Evolutionary conservation across 2,888 invertebrate genomes (phyloP).

Genomic region (Cryptocheilus praepositus): DNA sequence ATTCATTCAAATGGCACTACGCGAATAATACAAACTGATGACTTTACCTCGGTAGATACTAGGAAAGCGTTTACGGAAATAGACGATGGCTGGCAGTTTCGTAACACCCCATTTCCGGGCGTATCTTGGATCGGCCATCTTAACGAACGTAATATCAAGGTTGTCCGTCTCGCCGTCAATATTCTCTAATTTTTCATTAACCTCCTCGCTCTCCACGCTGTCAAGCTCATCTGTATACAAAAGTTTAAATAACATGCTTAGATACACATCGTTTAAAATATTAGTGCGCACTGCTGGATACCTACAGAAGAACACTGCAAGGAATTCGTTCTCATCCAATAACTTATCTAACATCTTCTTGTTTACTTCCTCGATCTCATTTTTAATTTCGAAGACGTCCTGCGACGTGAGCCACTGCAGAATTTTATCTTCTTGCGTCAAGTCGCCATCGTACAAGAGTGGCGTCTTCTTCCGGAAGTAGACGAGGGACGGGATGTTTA

Average conservation of each 20-base stretch:
- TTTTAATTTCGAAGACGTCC: constrained; percentile 95
- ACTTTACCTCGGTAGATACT: constrained; percentile 91
- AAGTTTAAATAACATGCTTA: no score
- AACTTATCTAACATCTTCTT: constrained; percentile 97
- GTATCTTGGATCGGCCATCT: constrained; percentile 93
- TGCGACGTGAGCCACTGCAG: constrained; percentile 94
- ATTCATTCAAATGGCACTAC: no score
- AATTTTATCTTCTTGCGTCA: constrained; percentile 90
- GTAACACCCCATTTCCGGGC: constrained; percentile 96
- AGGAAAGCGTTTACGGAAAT: constrained; percentile 93
- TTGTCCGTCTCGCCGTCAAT: constrained; percentile 97
- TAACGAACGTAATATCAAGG: constrained; percentile 94
- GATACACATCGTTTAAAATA: background rate
- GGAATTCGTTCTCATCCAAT: constrained; percentile 94
- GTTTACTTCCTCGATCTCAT: constrained; percentile 98
- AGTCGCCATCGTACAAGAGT: constrained; percentile 91
- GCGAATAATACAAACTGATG: no score
- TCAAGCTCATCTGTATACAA: constrained; percentile 90
- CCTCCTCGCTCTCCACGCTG: constrained; percentile 86
- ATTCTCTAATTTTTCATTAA: constrained; percentile 90
- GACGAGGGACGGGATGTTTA: constrained; percentile 89
- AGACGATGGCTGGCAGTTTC: constrained; percentile 92
- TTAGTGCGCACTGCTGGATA: constrained; percentile 50
- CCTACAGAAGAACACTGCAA: constrained; percentile 97
- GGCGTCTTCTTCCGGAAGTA: constrained; percentile 91